Evolutionary conservation across 2,888 invertebrate species (phyloP).

Genomic region (Pheosia gnoma): DNA sequence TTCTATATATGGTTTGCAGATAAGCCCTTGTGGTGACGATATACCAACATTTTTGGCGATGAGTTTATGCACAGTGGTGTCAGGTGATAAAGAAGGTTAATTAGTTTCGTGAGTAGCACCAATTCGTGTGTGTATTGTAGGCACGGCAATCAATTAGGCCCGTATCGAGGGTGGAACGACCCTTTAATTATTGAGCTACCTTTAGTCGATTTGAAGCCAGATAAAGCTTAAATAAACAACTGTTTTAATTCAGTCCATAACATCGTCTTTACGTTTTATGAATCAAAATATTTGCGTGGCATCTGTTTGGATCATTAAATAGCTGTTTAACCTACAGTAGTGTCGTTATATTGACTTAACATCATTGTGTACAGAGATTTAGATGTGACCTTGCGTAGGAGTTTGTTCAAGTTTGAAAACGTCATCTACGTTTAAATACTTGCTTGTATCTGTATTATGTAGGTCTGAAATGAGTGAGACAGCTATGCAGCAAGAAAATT

Average conservation of each 20-base stretch:
- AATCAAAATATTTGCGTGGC: slow-evolving; percentile 41
- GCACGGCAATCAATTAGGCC: slow-evolving; percentile 18
- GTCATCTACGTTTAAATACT: slow-evolving; percentile 6
- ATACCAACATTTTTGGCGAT: no score
- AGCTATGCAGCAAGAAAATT: background rate
- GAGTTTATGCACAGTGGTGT: slow-evolving; percentile 16
- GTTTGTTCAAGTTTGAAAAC: slow-evolving; percentile 26
- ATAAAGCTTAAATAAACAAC: slow-evolving; percentile 1
- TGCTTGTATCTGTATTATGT: no score
- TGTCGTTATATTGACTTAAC: slow-evolving; percentile 47
- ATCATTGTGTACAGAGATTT: slow-evolving; percentile 41
- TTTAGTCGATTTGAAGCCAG: background rate
- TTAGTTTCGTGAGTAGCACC: slow-evolving; percentile 18
- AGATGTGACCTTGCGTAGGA: slow-evolving; percentile 59
- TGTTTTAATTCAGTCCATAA: background rate
- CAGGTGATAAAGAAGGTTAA: slow-evolving; percentile 26
- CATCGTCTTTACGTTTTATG: slow-evolving; percentile 16
- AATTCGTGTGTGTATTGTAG: slow-evolving; percentile 26
- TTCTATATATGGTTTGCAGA: no score
- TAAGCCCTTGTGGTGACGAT: no score
- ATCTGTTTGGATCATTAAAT: slow-evolving; percentile 38
- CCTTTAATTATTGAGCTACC: slow-evolving; percentile 3
- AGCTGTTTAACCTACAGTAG: slow-evolving; percentile 48
- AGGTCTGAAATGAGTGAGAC: background rate
- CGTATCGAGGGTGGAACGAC: slow-evolving; percentile 13